Evolutionary conservation across 2,113 vertebrate species (phyloP), one percentile per base, ranked within the genome.

Genomic region (Dolichallabes microphthalmus): DNA sequence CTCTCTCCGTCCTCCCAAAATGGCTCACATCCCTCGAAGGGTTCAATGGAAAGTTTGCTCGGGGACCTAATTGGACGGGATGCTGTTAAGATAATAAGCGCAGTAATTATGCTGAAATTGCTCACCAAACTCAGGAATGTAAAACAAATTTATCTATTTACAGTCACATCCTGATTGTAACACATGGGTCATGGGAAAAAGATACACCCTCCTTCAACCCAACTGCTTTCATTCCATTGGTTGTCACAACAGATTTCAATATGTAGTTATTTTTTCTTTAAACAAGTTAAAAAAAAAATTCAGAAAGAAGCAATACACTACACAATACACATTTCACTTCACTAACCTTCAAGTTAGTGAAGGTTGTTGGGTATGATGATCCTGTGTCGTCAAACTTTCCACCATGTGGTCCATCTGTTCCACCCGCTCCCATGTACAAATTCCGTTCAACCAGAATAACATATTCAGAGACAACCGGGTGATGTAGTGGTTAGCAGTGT

Each of bases 11-110:
- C 55, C 82, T 69, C 78, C 35, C 45, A 2, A n/a, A 73, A 25
- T 52, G n/a, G 10, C 82, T 19, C 39, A 52, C 82, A 61, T 83
- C 74, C 63, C 82, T 73, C 74, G 55, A 64, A 81, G 39, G 69
- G 83, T 64, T 86, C 76, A 73, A 63, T 69, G 82, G 55, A 78
- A 84, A 74, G 55, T 84, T 71, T 77, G 53, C 82, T 81, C 3
- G 57, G 35, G 82, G 79, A 82, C 88, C 86, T 86, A 79, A 88
- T 88, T 82, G 82, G 71, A 35, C 57, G 78, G 82, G 63, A 82
- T 88, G 82, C 73, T 82, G 85, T 86, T 88, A 82, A 83, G 77
- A 80, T 71, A 86, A 88, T 88, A 85, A 86, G 78, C 57, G 64
- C 85, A 74, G 88, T 82, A 73, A 85, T 88, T 88, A 82, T 82